Evolutionary conservation across 2,888 invertebrate species (phyloP).

Genomic region (Lymantria monacha): DNA sequence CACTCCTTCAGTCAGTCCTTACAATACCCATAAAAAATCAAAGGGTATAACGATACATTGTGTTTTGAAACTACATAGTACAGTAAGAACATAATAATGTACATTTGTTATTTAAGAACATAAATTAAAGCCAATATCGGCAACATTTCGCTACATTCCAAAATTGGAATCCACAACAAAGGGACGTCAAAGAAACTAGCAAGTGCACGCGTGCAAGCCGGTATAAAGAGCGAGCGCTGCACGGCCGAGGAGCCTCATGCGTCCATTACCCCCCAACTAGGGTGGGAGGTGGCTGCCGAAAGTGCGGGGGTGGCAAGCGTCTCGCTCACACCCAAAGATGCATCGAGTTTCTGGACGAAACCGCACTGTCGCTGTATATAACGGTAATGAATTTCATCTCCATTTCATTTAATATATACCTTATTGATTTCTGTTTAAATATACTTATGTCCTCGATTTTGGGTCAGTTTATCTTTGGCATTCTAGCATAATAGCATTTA

Average conservation of each 20-base stretch:
- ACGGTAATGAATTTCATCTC: conserved; percentile 73
- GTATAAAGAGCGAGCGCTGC: conserved; percentile 73
- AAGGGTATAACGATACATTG: no score
- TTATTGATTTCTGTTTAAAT: conserved; percentile 26
- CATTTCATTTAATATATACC: conserved; percentile 39
- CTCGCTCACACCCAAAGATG: conserved; percentile 77
- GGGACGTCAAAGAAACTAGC: conserved; percentile 78
- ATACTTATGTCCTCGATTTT: not conserved
- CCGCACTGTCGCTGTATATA: conserved; percentile 68
- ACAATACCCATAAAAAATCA: no score
- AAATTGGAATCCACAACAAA: conserved; percentile 78
- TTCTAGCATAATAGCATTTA: not conserved
- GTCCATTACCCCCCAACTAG: conserved; percentile 71
- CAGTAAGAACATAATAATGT: no score
- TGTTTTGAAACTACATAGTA: no score
- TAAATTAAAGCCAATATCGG: conserved; percentile 41
- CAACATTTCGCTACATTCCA: conserved; percentile 49
- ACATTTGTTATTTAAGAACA: conserved; percentile 4
- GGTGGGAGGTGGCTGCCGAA: conserved; percentile 57
- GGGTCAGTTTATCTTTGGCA: not conserved
- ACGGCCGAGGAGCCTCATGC: conserved; percentile 74
- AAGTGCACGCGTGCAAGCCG: conserved; percentile 77
- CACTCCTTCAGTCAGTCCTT: no score
- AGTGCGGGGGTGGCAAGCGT: conserved; percentile 58
- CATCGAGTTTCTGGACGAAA: conserved; percentile 77